Base-by-base conservation (phyloP, 2,113 vertebrate genomes). In the Myanophis thanlyinensis region DNA sequence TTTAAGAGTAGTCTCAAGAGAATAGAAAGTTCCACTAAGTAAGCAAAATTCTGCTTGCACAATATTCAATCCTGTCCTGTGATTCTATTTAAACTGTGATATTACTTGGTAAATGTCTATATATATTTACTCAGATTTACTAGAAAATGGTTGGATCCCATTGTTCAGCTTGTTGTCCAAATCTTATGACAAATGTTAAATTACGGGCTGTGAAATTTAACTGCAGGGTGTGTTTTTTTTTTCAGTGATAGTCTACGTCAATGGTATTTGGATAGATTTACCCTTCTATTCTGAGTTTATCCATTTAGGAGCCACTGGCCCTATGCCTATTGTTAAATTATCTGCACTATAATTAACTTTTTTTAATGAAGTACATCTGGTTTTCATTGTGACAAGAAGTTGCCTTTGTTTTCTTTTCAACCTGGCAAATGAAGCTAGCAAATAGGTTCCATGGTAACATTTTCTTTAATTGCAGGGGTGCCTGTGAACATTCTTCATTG, bases 331-430 rank as follows among this genome's bases (percentile, higher is more conserved):
- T 80, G 73, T 89, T 89, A 80, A 92, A 59, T 92, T 92, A 89
- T 53, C 52, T 59, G 53, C 8, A 40, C 30, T 49, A 40, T 62
- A 89, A 89, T 89, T 92, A 59, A 92, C 30, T 49, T 25, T n/a
- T 92, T 92, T 89, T 85, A 92, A 92, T 89, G 52, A 92, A 85
- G 30, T 56, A 85, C 73, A 92, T 92, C 92, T 92, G 67, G 88
- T 89, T 89, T 85, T 53, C 15, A 30, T 80, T 46, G 86, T 80
- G 73, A 59, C 52, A 89, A 92, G 46, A 62, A 90, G 73, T 85
- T 92, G 67, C 35, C 40, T 13, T 0, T n/a, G 85, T 40, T 93
- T 91, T 54, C 0, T 51, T 90, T 88, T 95, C 1, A 4, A 80
- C 89, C 15, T 51, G 92, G 93, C 87, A 56, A 90, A 35, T 92